Evolutionary conservation across 2,113 vertebrate genomes (phyloP).

Genomic region (Calyptommatus sinebrachiatus): DNA sequence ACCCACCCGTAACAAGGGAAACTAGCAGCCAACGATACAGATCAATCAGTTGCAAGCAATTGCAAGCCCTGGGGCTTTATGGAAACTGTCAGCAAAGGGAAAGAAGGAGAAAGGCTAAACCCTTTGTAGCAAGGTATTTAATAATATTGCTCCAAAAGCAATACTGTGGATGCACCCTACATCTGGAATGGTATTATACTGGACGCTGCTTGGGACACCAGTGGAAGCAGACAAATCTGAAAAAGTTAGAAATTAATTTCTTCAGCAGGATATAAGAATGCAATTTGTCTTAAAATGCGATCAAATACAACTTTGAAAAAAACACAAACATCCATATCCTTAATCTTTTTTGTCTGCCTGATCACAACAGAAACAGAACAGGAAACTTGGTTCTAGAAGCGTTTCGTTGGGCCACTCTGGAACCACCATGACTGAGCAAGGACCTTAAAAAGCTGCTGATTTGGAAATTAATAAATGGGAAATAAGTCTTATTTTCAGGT

Average conservation of each 20-base stretch:
- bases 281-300: conserved; percentile 19
- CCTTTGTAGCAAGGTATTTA: no score
- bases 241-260: conserved; percentile 30
- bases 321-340: background rate
- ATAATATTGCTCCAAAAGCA: no score
- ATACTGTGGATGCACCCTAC: background rate
- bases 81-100: no score
- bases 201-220: conserved; percentile 11
- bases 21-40: no score
- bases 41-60: no score
- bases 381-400: background rate
- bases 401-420: background rate
- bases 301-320: background rate
- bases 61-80: no score
- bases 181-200: conserved; percentile 33
- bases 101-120: no score
- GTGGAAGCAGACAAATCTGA: conserved; percentile 7
- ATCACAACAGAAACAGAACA: background rate
- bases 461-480: background rate
- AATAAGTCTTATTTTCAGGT: background rate
- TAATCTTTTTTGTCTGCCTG: background rate
- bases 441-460: background rate
- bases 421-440: background rate
- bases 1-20: no score
- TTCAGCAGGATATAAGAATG: conserved; percentile 1